phyloP scores from a whole-genome alignment of 2,888 invertebrate genomes.

The Eupsilia transversa region DNA sequence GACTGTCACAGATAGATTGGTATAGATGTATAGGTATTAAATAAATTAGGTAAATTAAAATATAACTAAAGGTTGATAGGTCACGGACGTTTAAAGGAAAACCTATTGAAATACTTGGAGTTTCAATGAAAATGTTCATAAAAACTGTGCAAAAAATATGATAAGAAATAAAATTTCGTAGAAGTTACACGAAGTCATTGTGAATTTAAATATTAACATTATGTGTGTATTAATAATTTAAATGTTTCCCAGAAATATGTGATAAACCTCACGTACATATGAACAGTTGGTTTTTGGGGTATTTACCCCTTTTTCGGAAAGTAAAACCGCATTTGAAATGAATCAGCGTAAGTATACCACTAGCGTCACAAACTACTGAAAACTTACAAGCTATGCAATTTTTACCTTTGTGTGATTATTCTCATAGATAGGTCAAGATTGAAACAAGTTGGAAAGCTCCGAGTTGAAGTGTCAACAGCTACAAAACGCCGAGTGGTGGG shows the following conservation, averaged over 20 bases:
- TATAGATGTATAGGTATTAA: neutral
- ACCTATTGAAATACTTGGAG: slow-evolving; percentile 24
- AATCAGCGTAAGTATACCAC: neutral
- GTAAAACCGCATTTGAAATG: slow-evolving; percentile 4
- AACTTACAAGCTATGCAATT: neutral
- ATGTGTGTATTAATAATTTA: neutral
- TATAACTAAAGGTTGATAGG: slow-evolving; percentile 3
- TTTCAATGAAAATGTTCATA: slow-evolving; percentile 1
- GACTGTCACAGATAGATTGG: no score
- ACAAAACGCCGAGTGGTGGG: neutral
- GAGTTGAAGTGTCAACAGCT: neutral
- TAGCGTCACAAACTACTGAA: neutral
- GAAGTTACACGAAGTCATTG: slow-evolving; percentile 33
- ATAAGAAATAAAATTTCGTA: slow-evolving; percentile 33
- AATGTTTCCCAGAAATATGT: slow-evolving; percentile 33
- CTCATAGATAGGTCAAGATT: neutral
- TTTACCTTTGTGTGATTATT: neutral
- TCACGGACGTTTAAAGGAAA: slow-evolving; percentile 30
- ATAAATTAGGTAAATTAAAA: slow-evolving; percentile 1
- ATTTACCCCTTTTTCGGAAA: slow-evolving; percentile 32
- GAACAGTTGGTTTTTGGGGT: slow-evolving; percentile 1
- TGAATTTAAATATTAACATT: slow-evolving; percentile 38
- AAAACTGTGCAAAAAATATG: slow-evolving; percentile 14
- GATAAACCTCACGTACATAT: slow-evolving; percentile 8
- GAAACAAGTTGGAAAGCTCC: neutral